Percentiles rank a stretch among this genome's conserved stretches.
Evolutionary conservation across 2,888 invertebrate genomes (phyloP).

Genomic region (Pyrrhia umbra): DNA sequence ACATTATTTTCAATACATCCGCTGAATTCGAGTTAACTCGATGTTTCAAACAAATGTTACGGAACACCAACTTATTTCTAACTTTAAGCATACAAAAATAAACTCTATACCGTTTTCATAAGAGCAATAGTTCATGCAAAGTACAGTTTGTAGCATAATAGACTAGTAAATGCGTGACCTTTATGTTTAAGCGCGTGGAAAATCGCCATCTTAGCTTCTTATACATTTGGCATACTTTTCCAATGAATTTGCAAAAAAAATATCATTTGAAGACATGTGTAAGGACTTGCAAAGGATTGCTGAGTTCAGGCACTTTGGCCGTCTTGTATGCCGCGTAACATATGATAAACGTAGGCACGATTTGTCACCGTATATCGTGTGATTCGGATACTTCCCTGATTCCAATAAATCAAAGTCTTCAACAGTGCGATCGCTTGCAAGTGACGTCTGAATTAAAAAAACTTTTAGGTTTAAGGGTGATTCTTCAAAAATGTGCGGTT

Average conservation of each 20-base stretch:
- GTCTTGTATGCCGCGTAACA: not conserved
- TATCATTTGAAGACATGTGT: slow-evolving; percentile 6
- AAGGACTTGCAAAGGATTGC: slow-evolving; percentile 2
- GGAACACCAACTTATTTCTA: slow-evolving; percentile 29
- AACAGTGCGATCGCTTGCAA: no score
- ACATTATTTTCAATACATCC: slow-evolving; percentile 55
- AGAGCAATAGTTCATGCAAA: not conserved
- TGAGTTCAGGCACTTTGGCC: slow-evolving; percentile 9
- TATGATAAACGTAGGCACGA: not conserved
- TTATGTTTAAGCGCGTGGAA: slow-evolving; percentile 56
- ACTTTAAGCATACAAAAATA: not conserved
- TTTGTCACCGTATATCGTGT: no score
- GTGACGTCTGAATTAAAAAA: no score
- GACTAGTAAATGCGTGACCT: slow-evolving; percentile 52
- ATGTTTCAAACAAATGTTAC: slow-evolving; percentile 55
- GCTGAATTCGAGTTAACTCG: slow-evolving; percentile 46
- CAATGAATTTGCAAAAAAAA: slow-evolving; percentile 42
- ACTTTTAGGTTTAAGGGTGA: no score
- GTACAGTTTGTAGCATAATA: slow-evolving; percentile 4
- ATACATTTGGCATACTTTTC: slow-evolving; percentile 49
- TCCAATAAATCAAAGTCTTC: no score
- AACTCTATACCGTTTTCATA: not conserved
- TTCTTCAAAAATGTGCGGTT: no score
- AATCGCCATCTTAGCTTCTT: slow-evolving; percentile 59
- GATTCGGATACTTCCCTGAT: no score